A percentile compares a stretch with the other conserved stretches of the same genome.
Conservation (phyloP, 2,797 vertebrate species). For the Amblyraja radiata region DNA sequence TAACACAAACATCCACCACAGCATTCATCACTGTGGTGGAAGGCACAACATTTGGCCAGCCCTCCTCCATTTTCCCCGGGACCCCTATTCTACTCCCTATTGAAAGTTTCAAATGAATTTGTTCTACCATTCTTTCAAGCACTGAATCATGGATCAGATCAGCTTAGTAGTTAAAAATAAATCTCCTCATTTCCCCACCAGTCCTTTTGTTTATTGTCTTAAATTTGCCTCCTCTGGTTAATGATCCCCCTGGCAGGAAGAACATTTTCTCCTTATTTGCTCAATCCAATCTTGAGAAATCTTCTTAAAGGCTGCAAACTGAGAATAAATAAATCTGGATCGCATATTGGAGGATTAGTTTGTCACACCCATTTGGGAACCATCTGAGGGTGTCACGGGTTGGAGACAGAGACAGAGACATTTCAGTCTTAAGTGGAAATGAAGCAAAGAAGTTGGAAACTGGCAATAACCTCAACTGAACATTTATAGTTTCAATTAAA, state of each 20-base stretch:
- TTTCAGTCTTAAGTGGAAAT: not conserved
- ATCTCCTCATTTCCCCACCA: not conserved
- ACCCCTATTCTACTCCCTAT: not conserved
- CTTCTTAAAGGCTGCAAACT: not conserved
- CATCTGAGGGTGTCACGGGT: not conserved
- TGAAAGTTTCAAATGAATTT: not conserved
- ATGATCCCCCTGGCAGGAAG: not conserved
- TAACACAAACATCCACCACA: too few relatives aligned
- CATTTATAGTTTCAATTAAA: not conserved
- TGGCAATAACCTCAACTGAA: not conserved
- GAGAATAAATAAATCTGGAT: not conserved
- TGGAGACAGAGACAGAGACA: not conserved
- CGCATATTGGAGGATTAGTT: not conserved
- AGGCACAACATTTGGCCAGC: too few relatives aligned
- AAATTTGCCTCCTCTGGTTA: not conserved
- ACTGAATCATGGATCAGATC: not conserved
- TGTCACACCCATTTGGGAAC: not conserved
- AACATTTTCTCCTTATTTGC: not conserved
- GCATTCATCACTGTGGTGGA: too few relatives aligned
- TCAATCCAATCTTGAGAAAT: not conserved
- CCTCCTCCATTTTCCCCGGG: too few relatives aligned
- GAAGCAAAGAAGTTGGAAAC: too few relatives aligned
- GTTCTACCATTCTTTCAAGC: not conserved
- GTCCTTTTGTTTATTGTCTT: not conserved
- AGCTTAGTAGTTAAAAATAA: not conserved